Base-by-base conservation (phyloP, 2,797 vertebrate species). In the Chanos chanos region DNA sequence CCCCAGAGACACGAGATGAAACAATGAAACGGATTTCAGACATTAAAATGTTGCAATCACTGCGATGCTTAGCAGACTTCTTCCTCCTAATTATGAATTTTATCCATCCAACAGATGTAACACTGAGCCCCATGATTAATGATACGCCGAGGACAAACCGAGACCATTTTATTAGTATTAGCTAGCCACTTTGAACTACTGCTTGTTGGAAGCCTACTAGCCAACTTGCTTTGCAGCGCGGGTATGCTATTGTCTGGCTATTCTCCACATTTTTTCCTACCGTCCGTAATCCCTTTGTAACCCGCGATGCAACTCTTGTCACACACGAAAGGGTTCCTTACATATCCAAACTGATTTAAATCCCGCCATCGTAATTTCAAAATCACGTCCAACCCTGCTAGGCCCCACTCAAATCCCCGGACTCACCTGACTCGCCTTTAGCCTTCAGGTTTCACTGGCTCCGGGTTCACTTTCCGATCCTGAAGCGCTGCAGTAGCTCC, bases 401-500 rank as follows among this genome's bases (percentile, higher is more conserved):
- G 90, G 89, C 89, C 89, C 49, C 74, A 31, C 37, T 3, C 62
- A 41, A 58, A 87, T 86, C 90, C 90, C 78, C 89, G 90, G 86
- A 79, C 90, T 91, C 84, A 91, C 90, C 90, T 91, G 86, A 81
- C 77, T 87, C 73, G 87, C 77, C 82, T 85, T 82, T 71, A 76
- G 72, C 83, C 83, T 83, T 87, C 85, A 81, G 83, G 83, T 84
- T 83, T 79, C 84, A 81, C 84, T 82, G 84, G 85, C 87, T 89
- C 86, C 85, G 87, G 84, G 85, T 86, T 89, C 86, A 83, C 86
- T 83, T 80, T 87, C 86, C 85, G 88, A 86, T 89, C 87, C 86
- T 86, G 84, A 86, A 86, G 86, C 84, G 86, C 83, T 86, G 86
- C 86, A 80, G 85, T 81, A 82, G 83, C 79, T 86, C 80, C 81